Conservation (phyloP, 2,113 vertebrate genomes). For the Mormyrus lacerda region DNA sequence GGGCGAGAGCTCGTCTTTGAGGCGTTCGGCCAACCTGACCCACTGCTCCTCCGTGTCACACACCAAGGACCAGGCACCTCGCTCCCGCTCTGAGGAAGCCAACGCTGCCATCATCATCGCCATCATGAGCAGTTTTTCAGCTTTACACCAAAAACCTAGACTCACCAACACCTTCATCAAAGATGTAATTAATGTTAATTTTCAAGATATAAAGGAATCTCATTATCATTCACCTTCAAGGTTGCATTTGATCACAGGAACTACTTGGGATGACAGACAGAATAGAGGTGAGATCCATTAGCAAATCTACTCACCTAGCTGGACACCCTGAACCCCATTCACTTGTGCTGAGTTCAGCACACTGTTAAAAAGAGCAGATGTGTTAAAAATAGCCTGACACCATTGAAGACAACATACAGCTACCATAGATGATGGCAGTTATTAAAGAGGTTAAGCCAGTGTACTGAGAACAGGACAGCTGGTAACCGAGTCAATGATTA, state of each 20-base stretch:
- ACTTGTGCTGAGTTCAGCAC: slow-evolving; percentile 45
- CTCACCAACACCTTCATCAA: background rate
- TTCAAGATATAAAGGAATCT: no score
- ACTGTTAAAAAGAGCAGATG: slow-evolving; percentile 35
- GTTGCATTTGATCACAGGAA: background rate
- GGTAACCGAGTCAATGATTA: background rate
- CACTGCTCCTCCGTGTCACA: slow-evolving; percentile 93
- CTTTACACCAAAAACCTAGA: background rate
- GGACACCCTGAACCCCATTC: slow-evolving; percentile 34
- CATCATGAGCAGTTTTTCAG: background rate
- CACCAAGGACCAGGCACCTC: slow-evolving; percentile 84
- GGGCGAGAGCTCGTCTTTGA: slow-evolving; percentile 80
- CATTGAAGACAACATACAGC: background rate
- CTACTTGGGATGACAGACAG: background rate
- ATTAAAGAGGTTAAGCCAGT: background rate
- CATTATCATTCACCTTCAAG: background rate
- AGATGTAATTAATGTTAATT: background rate
- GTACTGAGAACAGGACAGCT: background rate
- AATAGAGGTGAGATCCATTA: background rate
- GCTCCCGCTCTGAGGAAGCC: slow-evolving; percentile 39
- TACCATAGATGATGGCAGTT: background rate
- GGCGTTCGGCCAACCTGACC: slow-evolving; percentile 82
- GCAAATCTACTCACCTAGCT: slow-evolving; percentile 32
- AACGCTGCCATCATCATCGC: background rate
- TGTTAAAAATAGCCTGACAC: background rate